These are phyloP conservation scores for Anomalospiza imberbis DNA, from an alignment of 2,797 vertebrate species.

Conservation along the genomic window DNA sequence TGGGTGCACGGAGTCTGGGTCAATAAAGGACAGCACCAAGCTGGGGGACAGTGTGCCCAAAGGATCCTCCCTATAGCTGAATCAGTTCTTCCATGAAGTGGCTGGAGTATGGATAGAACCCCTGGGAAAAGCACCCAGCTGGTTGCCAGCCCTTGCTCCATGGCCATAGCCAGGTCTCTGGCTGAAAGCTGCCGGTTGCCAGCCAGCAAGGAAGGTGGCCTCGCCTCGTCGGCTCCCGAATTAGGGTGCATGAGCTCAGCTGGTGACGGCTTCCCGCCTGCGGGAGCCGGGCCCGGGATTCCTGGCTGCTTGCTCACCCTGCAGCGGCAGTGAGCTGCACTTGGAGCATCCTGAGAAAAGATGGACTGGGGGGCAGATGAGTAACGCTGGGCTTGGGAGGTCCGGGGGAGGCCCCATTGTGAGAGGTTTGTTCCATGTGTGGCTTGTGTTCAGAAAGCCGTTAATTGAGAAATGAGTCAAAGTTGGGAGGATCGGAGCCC, in stretches of 20 bases:
- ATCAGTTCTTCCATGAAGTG: not conserved
- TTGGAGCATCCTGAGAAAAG: not conserved
- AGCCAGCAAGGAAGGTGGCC: not conserved
- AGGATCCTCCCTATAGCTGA: not conserved
- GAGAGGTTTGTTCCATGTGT: slow-evolving; percentile 34
- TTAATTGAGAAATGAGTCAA: slow-evolving; percentile 57
- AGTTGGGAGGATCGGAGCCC: not conserved
- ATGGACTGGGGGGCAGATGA: not conserved
- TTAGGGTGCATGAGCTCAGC: slow-evolving; percentile 9
- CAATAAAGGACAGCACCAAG: not conserved
- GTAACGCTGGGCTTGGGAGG: not conserved
- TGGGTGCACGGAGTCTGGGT: not conserved
- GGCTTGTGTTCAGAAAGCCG: not conserved
- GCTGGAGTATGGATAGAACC: not conserved
- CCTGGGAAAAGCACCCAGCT: not conserved
- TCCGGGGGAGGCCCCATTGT: not conserved
- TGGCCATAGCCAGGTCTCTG: not conserved
- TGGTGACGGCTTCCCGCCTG: not conserved
- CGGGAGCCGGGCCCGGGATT: not conserved
- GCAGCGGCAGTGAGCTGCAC: not conserved
- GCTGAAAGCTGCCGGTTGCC: not conserved
- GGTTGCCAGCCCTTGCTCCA: not conserved
- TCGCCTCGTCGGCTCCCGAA: not conserved
- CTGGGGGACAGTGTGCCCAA: accelerated
- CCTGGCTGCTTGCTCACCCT: slow-evolving; percentile 40